Conservation (phyloP, 2,797 vertebrate genomes). For the Premnoplex brunnescens region DNA sequence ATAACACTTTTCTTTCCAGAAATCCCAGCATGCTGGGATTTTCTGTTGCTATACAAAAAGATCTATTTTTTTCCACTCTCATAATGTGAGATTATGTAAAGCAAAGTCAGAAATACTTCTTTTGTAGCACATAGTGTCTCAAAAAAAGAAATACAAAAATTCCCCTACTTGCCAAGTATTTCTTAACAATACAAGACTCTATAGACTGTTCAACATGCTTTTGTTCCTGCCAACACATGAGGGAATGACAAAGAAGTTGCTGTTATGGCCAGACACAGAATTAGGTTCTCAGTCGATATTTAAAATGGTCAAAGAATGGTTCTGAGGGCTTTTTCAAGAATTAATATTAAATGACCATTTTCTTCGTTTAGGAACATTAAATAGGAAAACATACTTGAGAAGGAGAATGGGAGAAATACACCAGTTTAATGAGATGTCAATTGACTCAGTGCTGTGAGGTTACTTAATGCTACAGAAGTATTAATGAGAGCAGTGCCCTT, state of each 20-base stretch:
- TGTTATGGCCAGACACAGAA: not conserved
- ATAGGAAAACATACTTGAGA: not conserved
- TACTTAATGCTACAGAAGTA: not conserved
- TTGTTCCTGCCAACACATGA: not conserved
- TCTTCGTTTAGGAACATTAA: slow-evolving; percentile 18
- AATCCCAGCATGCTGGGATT: not conserved
- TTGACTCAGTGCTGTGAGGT: slow-evolving; percentile 28
- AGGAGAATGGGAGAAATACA: not conserved
- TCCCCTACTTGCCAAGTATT: not conserved
- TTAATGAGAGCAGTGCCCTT: slow-evolving; percentile 35
- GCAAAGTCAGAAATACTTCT: slow-evolving; percentile 15
- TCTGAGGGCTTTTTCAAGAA: slow-evolving; percentile 32
- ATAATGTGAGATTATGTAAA: not conserved
- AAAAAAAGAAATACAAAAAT: not conserved
- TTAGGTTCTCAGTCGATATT: not conserved
- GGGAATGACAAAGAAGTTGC: not conserved
- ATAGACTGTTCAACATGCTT: not conserved
- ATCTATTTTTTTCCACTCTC: not conserved
- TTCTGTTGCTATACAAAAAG: not conserved
- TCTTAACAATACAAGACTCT: not conserved
- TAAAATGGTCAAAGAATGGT: slow-evolving; percentile 54
- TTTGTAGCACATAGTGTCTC: not conserved
- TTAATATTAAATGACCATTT: slow-evolving; percentile 23
- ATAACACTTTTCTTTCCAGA: not conserved
- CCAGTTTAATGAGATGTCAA: slow-evolving; percentile 40